Evolutionary conservation across 2,888 invertebrate species (phyloP).

Genomic region (Emmelina monodactyla): DNA sequence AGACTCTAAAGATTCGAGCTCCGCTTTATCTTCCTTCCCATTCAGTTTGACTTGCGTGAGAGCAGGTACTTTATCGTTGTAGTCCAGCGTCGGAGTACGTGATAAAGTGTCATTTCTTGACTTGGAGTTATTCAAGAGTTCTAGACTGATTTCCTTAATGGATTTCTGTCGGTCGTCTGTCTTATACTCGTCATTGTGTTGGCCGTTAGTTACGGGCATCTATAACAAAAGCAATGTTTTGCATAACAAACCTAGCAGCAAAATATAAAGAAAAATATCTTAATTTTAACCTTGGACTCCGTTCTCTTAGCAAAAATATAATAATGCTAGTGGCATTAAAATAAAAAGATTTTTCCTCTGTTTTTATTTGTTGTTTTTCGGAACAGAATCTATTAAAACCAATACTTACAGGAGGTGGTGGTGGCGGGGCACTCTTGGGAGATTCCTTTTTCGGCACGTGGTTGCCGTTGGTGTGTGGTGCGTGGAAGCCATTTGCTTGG

Average conservation of each 20-base stretch:
- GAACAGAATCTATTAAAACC: too few relatives aligned
- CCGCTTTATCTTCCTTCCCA: constrained; percentile 66
- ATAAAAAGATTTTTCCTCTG: too few relatives aligned
- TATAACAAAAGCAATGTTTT: constrained; percentile 21
- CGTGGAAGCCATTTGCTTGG: too few relatives aligned
- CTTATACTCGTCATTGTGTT: too few relatives aligned
- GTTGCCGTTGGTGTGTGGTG: too few relatives aligned
- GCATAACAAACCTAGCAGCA: background rate
- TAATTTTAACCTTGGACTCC: too few relatives aligned
- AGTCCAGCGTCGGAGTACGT: constrained; percentile 51
- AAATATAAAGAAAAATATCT: too few relatives aligned
- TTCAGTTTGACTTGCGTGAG: constrained; percentile 28
- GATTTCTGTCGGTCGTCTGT: too few relatives aligned
- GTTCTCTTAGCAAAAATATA: too few relatives aligned
- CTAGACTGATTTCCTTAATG: background rate
- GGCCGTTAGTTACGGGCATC: constrained; percentile 45
- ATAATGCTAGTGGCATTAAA: too few relatives aligned
- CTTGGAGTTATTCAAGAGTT: background rate
- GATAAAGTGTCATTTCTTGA: constrained; percentile 31
- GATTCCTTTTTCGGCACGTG: constrained; percentile 27
- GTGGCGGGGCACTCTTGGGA: constrained; percentile 62
- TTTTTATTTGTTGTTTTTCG: too few relatives aligned
- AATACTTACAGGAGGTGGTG: too few relatives aligned
- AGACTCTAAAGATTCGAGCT: constrained; percentile 79
- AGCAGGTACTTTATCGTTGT: constrained; percentile 33